phyloP scores from a whole-genome alignment of 2,797 vertebrate genomes.

The Anguilla obscura region DNA sequence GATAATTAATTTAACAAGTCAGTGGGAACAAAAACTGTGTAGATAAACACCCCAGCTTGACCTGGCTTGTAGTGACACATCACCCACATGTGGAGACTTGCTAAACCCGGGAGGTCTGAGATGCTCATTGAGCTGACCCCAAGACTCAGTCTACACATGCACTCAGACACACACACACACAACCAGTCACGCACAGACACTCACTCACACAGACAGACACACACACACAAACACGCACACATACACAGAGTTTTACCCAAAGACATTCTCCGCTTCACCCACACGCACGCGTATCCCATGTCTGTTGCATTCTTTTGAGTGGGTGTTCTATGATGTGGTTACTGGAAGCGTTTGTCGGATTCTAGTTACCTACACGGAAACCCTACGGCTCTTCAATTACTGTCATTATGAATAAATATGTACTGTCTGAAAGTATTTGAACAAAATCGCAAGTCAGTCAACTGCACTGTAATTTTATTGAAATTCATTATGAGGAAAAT shows the following conservation, averaged over 20 bases:
- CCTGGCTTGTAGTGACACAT: slow-evolving; percentile 31
- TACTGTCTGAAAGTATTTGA: not conserved
- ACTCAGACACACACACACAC: slow-evolving; percentile 26
- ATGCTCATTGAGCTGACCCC: not conserved
- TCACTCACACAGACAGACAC: not conserved
- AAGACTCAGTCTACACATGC: not conserved
- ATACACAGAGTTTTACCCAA: not conserved
- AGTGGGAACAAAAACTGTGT: not conserved
- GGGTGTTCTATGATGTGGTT: not conserved
- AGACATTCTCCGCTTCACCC: not conserved
- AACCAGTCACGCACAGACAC: slow-evolving; percentile 36
- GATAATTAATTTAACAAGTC: not conserved
- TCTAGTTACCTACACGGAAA: not conserved
- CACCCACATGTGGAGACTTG: slow-evolving; percentile 27
- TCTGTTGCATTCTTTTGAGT: not conserved
- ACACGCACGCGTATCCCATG: not conserved
- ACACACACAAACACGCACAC: slow-evolving; percentile 24
- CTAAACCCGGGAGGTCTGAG: slow-evolving; percentile 29
- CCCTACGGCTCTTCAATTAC: not conserved
- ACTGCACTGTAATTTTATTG: not conserved
- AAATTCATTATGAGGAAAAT: not conserved
- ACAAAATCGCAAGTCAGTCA: not conserved
- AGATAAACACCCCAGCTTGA: not conserved
- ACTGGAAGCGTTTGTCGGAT: not conserved
- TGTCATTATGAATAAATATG: not conserved